phyloP scores from a whole-genome alignment of 2,113 vertebrate species.

The Thymallus thymallus region DNA sequence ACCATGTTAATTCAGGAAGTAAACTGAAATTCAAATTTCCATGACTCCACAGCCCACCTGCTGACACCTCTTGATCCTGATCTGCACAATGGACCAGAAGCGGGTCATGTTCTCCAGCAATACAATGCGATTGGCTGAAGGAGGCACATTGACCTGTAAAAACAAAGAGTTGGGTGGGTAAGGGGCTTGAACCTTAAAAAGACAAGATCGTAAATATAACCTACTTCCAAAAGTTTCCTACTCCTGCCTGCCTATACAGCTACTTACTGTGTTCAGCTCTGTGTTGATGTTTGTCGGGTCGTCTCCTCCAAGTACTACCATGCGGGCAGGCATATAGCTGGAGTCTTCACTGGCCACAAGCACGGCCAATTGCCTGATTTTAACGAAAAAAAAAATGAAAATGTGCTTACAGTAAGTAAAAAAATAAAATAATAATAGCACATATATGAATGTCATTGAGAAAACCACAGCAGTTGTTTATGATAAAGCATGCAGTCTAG shows the following conservation, averaged over 20 bases:
- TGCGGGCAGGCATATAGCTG: conserved; percentile 93
- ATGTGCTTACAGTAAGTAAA: neutral
- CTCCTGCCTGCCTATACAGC: neutral
- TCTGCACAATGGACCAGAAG: conserved; percentile 93
- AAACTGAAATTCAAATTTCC: neutral
- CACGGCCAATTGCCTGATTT: conserved; percentile 84
- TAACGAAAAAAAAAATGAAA: neutral
- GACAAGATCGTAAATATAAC: neutral
- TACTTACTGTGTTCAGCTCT: conserved; percentile 85
- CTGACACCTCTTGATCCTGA: conserved; percentile 93
- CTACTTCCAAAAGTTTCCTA: neutral
- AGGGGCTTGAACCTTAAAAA: neutral
- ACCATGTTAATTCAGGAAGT: no score
- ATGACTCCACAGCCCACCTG: conserved; percentile 74
- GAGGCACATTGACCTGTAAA: conserved; percentile 83
- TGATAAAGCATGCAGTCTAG: no score
- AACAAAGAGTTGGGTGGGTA: neutral
- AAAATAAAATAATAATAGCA: no score
- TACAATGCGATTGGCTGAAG: conserved; percentile 82
- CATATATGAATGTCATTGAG: neutral
- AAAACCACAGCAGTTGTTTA: neutral
- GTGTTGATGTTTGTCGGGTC: conserved; percentile 79
- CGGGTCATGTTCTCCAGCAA: conserved; percentile 87
- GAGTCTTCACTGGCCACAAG: conserved; percentile 93
- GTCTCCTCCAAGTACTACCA: conserved; percentile 89